Conservation (phyloP, 1,140 invertebrate genomes). For the Adoxophyes honmai region DNA sequence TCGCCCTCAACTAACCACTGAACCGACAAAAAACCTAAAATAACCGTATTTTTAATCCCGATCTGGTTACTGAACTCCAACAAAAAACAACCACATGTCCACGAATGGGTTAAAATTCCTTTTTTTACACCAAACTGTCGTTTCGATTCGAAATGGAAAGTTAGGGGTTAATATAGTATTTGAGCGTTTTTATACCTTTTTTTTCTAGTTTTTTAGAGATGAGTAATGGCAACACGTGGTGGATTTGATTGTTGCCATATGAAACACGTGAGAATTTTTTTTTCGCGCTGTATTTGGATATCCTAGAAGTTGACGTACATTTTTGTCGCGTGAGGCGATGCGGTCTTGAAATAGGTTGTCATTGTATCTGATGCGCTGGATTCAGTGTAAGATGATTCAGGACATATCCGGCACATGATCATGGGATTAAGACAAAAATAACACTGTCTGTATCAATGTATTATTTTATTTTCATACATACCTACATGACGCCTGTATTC, state of each 20-base stretch:
- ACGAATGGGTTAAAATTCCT: constrained; percentile 64
- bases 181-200: constrained; percentile 44
- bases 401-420: too few relatives aligned
- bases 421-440: too few relatives aligned
- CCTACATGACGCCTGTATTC: too few relatives aligned
- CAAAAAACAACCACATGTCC: constrained; percentile 59
- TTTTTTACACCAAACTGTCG: constrained; percentile 62
- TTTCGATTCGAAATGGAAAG: constrained; percentile 71
- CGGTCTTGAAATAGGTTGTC: too few relatives aligned
- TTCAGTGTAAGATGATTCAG: too few relatives aligned
- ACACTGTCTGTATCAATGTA: too few relatives aligned
- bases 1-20: constrained; percentile 60
- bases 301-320: constrained; percentile 19
- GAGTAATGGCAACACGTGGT: constrained; percentile 62
- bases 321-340: not conserved
- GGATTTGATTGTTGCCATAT: constrained; percentile 47
- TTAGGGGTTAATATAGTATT: constrained; percentile 71
- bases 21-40: constrained; percentile 70
- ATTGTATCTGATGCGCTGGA: too few relatives aligned
- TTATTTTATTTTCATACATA: too few relatives aligned
- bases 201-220: constrained; percentile 39
- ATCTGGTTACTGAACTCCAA: constrained; percentile 72
- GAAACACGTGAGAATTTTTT: constrained; percentile 65
- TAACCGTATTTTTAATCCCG: constrained; percentile 70
- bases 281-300: constrained; percentile 35